phyloP scores from a whole-genome alignment of 2,888 invertebrate species.

The Cacoxenus indagator region DNA sequence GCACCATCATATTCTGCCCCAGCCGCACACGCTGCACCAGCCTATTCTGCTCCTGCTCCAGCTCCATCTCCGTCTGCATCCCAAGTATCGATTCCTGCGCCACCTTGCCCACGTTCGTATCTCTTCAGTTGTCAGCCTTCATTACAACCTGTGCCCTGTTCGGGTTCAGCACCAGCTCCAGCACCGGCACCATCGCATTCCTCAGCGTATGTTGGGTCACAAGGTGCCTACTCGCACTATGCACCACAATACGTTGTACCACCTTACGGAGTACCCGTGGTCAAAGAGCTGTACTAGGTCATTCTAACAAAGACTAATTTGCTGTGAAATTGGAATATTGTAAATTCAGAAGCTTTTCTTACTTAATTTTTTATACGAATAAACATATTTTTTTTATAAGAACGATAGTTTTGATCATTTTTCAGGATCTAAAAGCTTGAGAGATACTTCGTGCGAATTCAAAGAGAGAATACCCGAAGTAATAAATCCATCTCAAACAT shows the following conservation, averaged over 20 bases:
- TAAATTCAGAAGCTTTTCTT: not conserved
- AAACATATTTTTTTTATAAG: not conserved
- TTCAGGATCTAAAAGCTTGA: not conserved
- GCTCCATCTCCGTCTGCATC: slow-evolving; percentile 37
- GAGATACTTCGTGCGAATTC: too few species aligned
- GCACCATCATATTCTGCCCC: slow-evolving; percentile 45
- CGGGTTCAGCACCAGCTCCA: slow-evolving; percentile 47
- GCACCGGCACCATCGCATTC: slow-evolving; percentile 56
- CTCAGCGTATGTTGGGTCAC: slow-evolving; percentile 45
- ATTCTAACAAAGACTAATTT: not conserved
- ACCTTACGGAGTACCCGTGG: slow-evolving; percentile 32
- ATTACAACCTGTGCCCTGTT: slow-evolving; percentile 61
- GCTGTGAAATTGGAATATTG: not conserved
- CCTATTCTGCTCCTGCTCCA: slow-evolving; percentile 38
- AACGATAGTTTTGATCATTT: not conserved
- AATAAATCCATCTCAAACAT: too few species aligned
- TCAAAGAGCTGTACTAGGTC: slow-evolving; percentile 53
- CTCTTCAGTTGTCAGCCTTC: slow-evolving; percentile 65
- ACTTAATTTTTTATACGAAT: slow-evolving; percentile 14
- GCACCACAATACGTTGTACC: slow-evolving; percentile 60
- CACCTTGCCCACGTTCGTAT: slow-evolving; percentile 65
- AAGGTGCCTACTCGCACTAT: slow-evolving; percentile 61
- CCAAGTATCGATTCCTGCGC: slow-evolving; percentile 45
- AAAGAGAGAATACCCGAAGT: too few species aligned
- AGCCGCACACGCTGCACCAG: slow-evolving; percentile 35